Conservation (phyloP, 2,888 invertebrate species). For the Abrostola triplasia region DNA sequence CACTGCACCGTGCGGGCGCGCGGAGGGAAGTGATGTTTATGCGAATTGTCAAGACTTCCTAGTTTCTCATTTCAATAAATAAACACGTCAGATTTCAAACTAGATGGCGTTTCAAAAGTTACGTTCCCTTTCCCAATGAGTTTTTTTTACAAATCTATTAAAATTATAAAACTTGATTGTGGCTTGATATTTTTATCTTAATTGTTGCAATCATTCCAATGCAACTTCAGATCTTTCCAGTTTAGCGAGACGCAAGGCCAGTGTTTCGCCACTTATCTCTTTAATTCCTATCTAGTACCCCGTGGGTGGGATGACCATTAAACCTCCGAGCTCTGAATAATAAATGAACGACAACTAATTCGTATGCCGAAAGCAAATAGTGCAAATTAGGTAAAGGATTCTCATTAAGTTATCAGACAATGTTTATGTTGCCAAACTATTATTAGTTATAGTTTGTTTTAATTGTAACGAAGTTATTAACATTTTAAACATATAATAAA, state of each 20-base stretch:
- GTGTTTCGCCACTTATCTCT: constrained; percentile 30
- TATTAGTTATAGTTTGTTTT: constrained; percentile 6
- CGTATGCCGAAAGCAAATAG: constrained; percentile 31
- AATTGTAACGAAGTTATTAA: not conserved
- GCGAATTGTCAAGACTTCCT: too few species aligned
- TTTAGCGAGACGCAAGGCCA: constrained; percentile 25
- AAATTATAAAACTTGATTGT: too few species aligned
- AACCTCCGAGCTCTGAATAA: constrained; percentile 31
- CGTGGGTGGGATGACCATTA: constrained; percentile 45
- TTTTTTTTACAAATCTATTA: too few species aligned
- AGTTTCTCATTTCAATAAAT: too few species aligned
- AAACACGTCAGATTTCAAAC: too few species aligned
- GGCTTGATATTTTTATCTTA: too few species aligned
- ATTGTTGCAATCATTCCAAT: not conserved
- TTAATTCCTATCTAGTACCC: constrained; percentile 20
- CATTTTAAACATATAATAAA: too few species aligned
- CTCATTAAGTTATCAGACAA: constrained; percentile 20
- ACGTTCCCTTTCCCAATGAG: too few species aligned
- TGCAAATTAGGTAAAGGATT: constrained; percentile 33
- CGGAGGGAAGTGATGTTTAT: too few species aligned
- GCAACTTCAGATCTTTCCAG: constrained; percentile 2
- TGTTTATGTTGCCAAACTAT: constrained; percentile 26
- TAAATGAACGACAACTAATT: constrained; percentile 24
- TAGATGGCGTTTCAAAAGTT: too few species aligned
- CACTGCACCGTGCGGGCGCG: too few species aligned